Percentiles rank a stretch among this genome's conserved stretches.
These are phyloP conservation scores for Microcebus lehilahytsara DNA, from an alignment of 2,113 vertebrate species.

Conservation along the genomic window DNA sequence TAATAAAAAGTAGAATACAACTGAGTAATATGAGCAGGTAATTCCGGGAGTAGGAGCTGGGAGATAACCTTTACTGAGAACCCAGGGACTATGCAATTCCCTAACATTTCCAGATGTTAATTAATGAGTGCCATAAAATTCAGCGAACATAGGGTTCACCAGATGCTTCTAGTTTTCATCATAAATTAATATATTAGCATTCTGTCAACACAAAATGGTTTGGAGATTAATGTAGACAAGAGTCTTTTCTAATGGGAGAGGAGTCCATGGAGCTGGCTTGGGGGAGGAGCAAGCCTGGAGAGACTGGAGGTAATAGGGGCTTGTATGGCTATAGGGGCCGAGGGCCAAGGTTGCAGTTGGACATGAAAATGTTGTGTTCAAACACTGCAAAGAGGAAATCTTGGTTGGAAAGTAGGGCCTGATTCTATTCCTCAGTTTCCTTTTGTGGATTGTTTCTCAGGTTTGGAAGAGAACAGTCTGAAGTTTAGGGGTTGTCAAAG, in stretches of 20 bases:
- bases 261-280: not conserved
- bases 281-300: not conserved
- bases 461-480: not conserved
- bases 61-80: not conserved
- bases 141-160: not conserved
- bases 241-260: not conserved
- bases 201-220: not conserved
- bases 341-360: not conserved
- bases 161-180: not conserved
- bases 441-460: not conserved
- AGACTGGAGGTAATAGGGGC: not conserved
- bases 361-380: not conserved
- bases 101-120: not conserved
- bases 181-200: constrained; percentile 16
- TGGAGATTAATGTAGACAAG: not conserved
- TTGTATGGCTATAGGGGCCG: not conserved
- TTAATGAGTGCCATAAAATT: not conserved
- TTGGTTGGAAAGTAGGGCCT: not conserved
- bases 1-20: not conserved
- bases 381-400: not conserved
- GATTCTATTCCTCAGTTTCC: not conserved
- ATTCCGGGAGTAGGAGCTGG: not conserved
- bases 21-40: not conserved
- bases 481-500: not conserved
- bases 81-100: not conserved